Percentiles rank a stretch among this genome's conserved stretches.
phyloP scores from a whole-genome alignment of 2,113 vertebrate species.

The Cephalopholis sonnerati region DNA sequence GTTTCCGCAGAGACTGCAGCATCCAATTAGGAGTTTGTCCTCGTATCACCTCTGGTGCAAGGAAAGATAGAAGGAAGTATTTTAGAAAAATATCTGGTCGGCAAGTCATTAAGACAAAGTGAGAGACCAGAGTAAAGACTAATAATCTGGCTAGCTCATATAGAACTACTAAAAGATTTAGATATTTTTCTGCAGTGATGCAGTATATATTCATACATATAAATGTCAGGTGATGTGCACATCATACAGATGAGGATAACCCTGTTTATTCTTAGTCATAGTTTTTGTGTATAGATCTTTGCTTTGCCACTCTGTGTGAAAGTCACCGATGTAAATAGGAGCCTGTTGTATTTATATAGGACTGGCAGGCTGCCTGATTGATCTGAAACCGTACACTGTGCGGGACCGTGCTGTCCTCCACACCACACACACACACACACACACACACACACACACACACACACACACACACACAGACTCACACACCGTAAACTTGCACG shows the following conservation, averaged over 20 bases:
- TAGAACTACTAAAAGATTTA: neutral
- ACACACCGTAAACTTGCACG: neutral
- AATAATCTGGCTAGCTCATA: no score
- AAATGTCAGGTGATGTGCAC: constrained; percentile 5
- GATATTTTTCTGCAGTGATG: neutral
- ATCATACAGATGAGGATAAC: neutral
- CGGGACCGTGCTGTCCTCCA: constrained; percentile 16
- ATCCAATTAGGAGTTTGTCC: constrained; percentile 45
- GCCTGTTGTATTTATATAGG: constrained; percentile 55
- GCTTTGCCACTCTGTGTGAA: constrained; percentile 32
- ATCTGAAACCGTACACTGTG: constrained; percentile 62
- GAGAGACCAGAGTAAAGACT: neutral
- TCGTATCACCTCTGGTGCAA: constrained; percentile 31
- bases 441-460: constrained; percentile 16
- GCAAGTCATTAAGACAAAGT: constrained; percentile 1
- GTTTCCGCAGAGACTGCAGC: constrained; percentile 25
- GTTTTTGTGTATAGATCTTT: constrained; percentile 16
- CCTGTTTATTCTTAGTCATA: neutral
- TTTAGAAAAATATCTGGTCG: constrained; percentile 17
- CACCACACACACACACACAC: constrained; percentile 27
- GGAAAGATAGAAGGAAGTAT: constrained; percentile 3
- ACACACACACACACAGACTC: constrained; percentile 2
- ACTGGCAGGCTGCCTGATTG: constrained; percentile 65
- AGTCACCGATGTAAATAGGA: constrained; percentile 61
- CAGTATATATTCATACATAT: neutral